phyloP scores from a whole-genome alignment of 2,888 invertebrate species.

The Cordilura impudica region DNA sequence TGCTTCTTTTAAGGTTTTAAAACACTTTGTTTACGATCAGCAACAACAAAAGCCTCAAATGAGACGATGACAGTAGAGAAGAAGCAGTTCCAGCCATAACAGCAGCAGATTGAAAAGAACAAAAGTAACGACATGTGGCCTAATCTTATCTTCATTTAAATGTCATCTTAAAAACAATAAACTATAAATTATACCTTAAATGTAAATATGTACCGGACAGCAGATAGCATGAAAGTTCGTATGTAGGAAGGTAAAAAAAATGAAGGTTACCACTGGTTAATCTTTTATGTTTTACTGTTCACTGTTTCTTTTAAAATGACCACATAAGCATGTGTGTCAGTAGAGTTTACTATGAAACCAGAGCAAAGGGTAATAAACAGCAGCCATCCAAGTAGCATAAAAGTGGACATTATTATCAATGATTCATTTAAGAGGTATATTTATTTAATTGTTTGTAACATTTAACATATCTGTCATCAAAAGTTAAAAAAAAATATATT shows the following conservation, averaged over 20 bases:
- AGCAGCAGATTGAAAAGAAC: slow-evolving; percentile 55
- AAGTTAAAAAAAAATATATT: no score
- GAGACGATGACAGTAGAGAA: slow-evolving; percentile 39
- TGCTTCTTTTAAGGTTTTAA: slow-evolving; percentile 43
- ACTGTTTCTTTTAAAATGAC: no score
- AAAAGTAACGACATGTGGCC: slow-evolving; percentile 64
- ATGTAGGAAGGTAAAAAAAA: slow-evolving; percentile 13
- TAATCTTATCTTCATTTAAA: slow-evolving; percentile 71
- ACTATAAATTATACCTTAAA: slow-evolving; percentile 69
- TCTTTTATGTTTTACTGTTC: slow-evolving; percentile 50
- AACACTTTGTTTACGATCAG: slow-evolving; percentile 51
- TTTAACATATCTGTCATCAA: no score
- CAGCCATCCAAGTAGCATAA: no score
- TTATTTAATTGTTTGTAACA: no score
- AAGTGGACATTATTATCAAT: no score
- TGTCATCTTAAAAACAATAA: slow-evolving; percentile 71
- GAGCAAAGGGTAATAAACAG: no score
- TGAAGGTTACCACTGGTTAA: slow-evolving; percentile 51
- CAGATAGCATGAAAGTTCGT: slow-evolving; percentile 1
- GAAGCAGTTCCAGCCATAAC: slow-evolving; percentile 28
- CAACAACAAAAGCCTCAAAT: slow-evolving; percentile 20
- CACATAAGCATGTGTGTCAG: no score
- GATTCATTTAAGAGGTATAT: no score
- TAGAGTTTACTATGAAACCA: no score
- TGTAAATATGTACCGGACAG: slow-evolving; percentile 26